phyloP scores from a whole-genome alignment of 2,888 invertebrate species.

The Pseudococcus jackbeardsleyi region DNA sequence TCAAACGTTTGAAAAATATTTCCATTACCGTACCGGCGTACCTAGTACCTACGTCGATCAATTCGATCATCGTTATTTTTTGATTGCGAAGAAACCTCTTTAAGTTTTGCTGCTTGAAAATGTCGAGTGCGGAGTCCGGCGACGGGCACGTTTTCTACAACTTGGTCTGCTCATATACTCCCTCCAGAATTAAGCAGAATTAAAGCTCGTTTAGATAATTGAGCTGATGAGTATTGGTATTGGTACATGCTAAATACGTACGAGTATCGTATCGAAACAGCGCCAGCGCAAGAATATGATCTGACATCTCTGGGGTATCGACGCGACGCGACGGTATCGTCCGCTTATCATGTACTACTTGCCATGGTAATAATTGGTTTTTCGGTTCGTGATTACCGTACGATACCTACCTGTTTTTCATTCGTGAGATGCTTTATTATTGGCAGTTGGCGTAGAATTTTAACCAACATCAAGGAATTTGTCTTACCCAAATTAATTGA shows the following conservation, averaged over 20 bases:
- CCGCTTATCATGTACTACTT: neutral
- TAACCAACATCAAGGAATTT: neutral
- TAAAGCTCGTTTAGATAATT: constrained; percentile 32
- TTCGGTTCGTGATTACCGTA: constrained; percentile 7
- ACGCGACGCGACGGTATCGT: no score
- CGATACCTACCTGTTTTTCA: neutral
- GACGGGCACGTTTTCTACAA: neutral
- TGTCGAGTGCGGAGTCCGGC: neutral
- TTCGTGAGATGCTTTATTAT: neutral
- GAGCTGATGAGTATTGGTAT: constrained; percentile 18
- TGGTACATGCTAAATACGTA: neutral
- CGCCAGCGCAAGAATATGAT: neutral
- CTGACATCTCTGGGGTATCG: neutral
- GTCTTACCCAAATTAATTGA: neutral
- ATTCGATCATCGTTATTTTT: neutral
- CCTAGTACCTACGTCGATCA: no score
- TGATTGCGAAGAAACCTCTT: neutral
- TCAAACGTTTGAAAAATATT: neutral
- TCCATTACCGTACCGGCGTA: no score
- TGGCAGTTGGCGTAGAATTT: neutral
- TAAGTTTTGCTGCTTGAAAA: no score
- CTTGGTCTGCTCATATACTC: neutral
- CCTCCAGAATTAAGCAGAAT: neutral
- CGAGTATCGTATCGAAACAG: neutral
- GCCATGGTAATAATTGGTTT: neutral